Evolutionary conservation across 2,888 invertebrate genomes (phyloP).

Genomic region (Gortyna flavago): DNA sequence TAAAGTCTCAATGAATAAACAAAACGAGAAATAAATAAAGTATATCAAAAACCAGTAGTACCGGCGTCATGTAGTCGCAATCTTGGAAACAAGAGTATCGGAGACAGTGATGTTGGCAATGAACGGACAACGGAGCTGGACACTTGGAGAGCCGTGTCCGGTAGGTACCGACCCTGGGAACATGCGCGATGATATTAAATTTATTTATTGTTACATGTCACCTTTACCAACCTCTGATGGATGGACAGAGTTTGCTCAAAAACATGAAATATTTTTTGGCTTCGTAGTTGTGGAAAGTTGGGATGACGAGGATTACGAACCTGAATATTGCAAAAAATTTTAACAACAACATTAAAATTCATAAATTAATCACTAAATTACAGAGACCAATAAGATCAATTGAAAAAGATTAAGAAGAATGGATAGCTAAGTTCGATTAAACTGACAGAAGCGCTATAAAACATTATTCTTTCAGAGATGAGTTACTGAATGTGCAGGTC

Average conservation of each 20-base stretch:
- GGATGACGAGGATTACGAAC: not conserved
- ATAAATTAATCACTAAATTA: not conserved
- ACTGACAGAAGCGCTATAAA: slow-evolving; percentile 1
- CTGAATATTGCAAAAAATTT: not conserved
- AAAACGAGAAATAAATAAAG: slow-evolving; percentile 24
- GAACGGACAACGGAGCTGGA: slow-evolving; percentile 71
- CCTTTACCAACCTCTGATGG: slow-evolving; percentile 47
- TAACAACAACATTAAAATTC: not conserved
- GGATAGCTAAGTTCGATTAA: not conserved
- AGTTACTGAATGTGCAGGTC: slow-evolving; percentile 36
- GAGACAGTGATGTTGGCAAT: slow-evolving; percentile 80
- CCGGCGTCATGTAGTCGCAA: slow-evolving; percentile 68
- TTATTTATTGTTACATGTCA: slow-evolving; percentile 74
- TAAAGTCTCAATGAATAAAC: not conserved
- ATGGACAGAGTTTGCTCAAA: slow-evolving; percentile 53
- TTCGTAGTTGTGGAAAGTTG: slow-evolving; percentile 33
- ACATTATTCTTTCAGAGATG: slow-evolving; percentile 30
- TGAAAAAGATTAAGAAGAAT: not conserved
- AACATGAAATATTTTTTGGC: slow-evolving; percentile 50
- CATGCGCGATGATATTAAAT: slow-evolving; percentile 74
- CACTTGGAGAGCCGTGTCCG: slow-evolving; percentile 81
- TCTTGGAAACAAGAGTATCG: slow-evolving; percentile 78
- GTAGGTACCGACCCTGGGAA: slow-evolving; percentile 79
- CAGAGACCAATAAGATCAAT: not conserved
- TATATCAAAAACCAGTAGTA: slow-evolving; percentile 60